phyloP scores from a whole-genome alignment of 1,140 invertebrate species.

The Magallana angulata region DNA sequence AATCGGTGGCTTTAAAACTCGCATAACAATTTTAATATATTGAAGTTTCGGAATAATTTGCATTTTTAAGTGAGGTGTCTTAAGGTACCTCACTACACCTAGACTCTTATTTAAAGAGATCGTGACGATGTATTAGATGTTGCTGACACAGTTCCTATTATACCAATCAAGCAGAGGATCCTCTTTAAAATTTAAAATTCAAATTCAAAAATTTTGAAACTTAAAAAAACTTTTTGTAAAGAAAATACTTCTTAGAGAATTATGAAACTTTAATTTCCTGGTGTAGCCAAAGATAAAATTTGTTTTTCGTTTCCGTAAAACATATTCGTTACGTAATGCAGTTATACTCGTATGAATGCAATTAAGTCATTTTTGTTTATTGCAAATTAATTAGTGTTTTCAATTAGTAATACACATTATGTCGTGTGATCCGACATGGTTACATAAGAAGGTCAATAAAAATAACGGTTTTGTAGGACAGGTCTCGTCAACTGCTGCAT shows the following conservation, averaged over 20 bases:
- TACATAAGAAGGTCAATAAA: conserved; percentile 14
- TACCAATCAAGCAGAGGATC: neutral
- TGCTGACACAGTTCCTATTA: neutral
- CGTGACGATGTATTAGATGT: neutral
- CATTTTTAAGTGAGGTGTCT: too few species aligned
- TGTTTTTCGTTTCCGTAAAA: conserved; percentile 2
- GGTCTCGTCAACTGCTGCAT: neutral
- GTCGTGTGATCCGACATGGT: conserved; percentile 19
- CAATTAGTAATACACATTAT: conserved; percentile 29
- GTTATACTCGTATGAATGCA: neutral
- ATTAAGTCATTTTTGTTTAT: neutral
- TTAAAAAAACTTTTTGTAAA: too few species aligned
- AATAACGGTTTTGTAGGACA: neutral
- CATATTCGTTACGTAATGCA: neutral
- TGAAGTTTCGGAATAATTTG: too few species aligned
- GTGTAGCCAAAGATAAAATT: neutral
- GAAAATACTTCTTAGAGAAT: neutral
- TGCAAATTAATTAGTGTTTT: neutral
- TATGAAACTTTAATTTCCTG: neutral
- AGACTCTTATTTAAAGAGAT: neutral
- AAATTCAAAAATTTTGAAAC: too few species aligned
- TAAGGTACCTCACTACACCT: too few species aligned
- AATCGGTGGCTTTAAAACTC: too few species aligned
- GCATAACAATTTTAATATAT: too few species aligned
- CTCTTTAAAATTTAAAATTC: neutral